phyloP scores from a whole-genome alignment of 1,140 invertebrate species.

The Lordiphosa mommai region DNA sequence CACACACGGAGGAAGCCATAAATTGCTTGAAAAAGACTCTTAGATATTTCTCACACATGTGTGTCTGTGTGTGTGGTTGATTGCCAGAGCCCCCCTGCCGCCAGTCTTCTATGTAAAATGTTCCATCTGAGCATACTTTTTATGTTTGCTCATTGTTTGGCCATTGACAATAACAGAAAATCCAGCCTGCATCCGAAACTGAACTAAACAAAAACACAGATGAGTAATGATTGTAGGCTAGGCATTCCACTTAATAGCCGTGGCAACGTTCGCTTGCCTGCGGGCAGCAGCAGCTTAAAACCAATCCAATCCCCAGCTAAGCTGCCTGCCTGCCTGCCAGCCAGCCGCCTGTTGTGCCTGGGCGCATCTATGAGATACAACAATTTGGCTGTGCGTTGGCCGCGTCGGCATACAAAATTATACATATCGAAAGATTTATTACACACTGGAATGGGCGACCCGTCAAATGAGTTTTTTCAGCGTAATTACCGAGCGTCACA shows the following conservation, averaged over 20 bases:
- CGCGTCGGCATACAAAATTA: constrained; percentile 54
- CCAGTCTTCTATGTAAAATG: neutral
- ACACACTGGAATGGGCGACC: constrained; percentile 62
- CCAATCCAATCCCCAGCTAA: constrained; percentile 48
- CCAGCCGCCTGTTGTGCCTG: constrained; percentile 36
- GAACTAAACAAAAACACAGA: constrained; percentile 38
- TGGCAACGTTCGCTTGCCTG: constrained; percentile 8
- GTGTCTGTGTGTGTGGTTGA: constrained; percentile 17
- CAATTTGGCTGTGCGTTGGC: constrained; percentile 62
- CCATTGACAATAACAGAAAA: constrained; percentile 59
- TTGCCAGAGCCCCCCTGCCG: constrained; percentile 6
- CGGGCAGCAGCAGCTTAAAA: constrained; percentile 34
- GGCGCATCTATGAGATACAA: constrained; percentile 64
- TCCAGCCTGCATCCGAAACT: constrained; percentile 5
- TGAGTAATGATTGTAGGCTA: constrained; percentile 72
- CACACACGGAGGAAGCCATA: constrained; percentile 71
- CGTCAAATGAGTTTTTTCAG: constrained; percentile 74
- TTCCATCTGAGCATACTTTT: neutral
- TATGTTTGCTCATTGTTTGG: constrained; percentile 50
- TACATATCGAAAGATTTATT: constrained; percentile 75
- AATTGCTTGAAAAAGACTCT: constrained; percentile 53
- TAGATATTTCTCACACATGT: constrained; percentile 26
- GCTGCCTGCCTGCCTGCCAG: constrained; percentile 38
- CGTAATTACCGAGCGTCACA: constrained; percentile 71
- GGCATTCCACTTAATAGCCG: constrained; percentile 58